Evolutionary conservation across 2,113 vertebrate genomes (phyloP).

Genomic region (Ailuropoda melanoleuca): DNA sequence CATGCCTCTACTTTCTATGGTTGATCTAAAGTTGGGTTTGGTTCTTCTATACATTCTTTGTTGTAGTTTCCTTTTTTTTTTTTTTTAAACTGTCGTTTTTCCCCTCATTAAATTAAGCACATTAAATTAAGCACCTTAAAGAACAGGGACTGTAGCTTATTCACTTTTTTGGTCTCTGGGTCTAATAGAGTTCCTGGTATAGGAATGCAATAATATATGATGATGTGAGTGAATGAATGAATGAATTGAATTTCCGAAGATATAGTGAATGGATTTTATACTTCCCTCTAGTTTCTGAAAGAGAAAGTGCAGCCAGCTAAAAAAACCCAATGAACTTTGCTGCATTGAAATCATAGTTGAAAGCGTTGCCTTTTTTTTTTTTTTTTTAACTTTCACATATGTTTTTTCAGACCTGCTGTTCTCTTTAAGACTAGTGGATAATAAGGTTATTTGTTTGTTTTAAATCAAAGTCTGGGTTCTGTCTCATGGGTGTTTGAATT

Average conservation of each 20-base stretch:
- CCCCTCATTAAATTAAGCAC: neutral
- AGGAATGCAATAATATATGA: neutral
- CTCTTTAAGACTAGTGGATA: conserved; percentile 20
- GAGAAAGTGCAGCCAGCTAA: conserved; percentile 64
- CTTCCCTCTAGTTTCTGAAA: conserved; percentile 78
- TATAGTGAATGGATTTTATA: conserved; percentile 61
- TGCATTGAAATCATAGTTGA: conserved; percentile 35
- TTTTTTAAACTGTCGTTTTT: neutral
- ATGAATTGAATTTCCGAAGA: conserved; percentile 1
- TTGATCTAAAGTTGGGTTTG: neutral
- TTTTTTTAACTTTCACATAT: neutral
- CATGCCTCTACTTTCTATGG: neutral
- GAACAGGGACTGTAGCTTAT: neutral
- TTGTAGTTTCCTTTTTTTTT: neutral
- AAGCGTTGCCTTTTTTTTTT: conserved; percentile 14
- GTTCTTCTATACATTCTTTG: conserved; percentile 5
- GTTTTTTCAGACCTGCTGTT: neutral
- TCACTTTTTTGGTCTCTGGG: neutral
- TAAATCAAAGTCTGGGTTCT: neutral
- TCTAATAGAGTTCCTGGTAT: neutral
- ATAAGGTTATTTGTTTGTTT: neutral
- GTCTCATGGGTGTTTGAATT: conserved; percentile 25
- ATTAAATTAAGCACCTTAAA: conserved; percentile 43
- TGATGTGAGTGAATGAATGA: conserved; percentile 26
- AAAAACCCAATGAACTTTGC: neutral